phyloP scores from a whole-genome alignment of 30 jellyfish, hydroid and myxozoan species.

The Mastigias papua region DNA sequence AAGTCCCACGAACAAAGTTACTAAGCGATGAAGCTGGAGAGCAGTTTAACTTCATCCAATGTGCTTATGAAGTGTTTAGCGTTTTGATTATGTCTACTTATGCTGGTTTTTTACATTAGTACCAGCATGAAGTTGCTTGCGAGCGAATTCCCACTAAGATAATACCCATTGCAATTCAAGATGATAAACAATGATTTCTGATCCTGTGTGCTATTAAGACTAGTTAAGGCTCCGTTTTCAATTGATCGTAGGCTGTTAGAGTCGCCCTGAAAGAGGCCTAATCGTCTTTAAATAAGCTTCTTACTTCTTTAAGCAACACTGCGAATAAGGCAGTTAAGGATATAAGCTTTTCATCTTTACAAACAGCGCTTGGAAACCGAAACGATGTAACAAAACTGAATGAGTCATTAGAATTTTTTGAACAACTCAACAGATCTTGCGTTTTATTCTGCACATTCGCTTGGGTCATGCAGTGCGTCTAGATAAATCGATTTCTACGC shows the following conservation, averaged over 20 bases:
- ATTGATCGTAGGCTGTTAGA: neutral
- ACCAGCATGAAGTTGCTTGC: neutral
- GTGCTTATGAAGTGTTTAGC: neutral
- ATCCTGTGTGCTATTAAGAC: neutral
- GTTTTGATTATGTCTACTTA: neutral
- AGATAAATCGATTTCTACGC: no score
- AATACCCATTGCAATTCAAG: neutral
- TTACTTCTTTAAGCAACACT: neutral
- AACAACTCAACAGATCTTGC: neutral
- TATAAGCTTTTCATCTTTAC: neutral
- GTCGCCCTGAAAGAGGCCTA: neutral
- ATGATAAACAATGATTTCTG: neutral
- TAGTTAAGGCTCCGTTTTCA: neutral
- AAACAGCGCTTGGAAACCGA: neutral
- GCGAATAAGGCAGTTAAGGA: neutral
- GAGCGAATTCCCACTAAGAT: neutral
- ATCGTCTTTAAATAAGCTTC: conserved; percentile 3
- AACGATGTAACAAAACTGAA: neutral
- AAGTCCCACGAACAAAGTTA: neutral
- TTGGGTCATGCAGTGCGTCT: neutral
- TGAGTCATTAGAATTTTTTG: neutral
- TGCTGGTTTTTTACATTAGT: neutral
- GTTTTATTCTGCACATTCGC: neutral
- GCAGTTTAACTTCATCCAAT: neutral
- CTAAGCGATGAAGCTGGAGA: neutral